Conservation (phyloP, 1,140 invertebrate species). For the Nebria ingens region DNA sequence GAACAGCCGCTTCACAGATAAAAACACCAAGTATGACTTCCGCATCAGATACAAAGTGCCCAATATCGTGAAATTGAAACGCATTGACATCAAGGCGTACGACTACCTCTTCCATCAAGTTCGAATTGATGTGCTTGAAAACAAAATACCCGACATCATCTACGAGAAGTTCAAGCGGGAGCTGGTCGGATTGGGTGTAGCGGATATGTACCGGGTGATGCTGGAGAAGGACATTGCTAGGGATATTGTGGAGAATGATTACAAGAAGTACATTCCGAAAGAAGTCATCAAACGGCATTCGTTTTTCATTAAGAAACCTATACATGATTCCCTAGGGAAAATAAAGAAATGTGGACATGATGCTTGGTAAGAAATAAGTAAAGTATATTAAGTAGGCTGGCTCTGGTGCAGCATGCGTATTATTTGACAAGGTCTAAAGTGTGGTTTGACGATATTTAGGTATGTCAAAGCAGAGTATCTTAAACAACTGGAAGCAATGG, state of each 20-base stretch:
- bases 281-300: slow-evolving; percentile 60
- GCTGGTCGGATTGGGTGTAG: slow-evolving; percentile 68
- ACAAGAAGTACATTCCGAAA: slow-evolving; percentile 71
- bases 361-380: slow-evolving; percentile 40
- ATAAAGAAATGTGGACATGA: slow-evolving; percentile 47
- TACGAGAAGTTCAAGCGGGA: slow-evolving; percentile 64
- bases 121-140: slow-evolving; percentile 64
- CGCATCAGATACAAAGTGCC: slow-evolving; percentile 66
- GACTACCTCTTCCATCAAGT: slow-evolving; percentile 81
- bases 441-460: slow-evolving; percentile 29
- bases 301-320: slow-evolving; percentile 64
- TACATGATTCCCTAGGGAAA: slow-evolving; percentile 52
- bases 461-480: slow-evolving; percentile 70
- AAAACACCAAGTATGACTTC: slow-evolving; percentile 54
- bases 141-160: slow-evolving; percentile 63
- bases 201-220: slow-evolving; percentile 75
- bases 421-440: not conserved
- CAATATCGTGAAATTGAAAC: slow-evolving; percentile 48
- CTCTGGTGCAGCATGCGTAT: not conserved
- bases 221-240: slow-evolving; percentile 53
- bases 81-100: slow-evolving; percentile 61
- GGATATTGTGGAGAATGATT: slow-evolving; percentile 59
- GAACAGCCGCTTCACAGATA: slow-evolving; percentile 39
- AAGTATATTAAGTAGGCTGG: too few species aligned
- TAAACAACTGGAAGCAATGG: slow-evolving; percentile 61